Conservation (phyloP, 2,888 invertebrate genomes). For the Synanthedon myopaeformis region DNA sequence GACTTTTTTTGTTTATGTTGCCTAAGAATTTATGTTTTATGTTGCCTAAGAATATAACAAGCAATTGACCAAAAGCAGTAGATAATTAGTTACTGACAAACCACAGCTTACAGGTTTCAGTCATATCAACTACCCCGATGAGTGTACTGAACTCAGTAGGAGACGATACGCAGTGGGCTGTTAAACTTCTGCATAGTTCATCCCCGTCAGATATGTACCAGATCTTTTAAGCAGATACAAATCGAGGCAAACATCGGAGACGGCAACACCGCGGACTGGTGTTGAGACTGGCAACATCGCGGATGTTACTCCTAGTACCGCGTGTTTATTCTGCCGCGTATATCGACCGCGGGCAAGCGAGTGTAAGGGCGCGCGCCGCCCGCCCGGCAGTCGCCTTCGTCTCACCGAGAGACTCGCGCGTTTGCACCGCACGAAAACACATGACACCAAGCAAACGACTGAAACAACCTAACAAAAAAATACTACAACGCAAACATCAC, state of each 20-base stretch:
- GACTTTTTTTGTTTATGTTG: no score
- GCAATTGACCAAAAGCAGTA: no score
- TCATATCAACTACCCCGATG: no score
- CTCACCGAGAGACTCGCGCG: slow-evolving; percentile 32
- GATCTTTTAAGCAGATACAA: slow-evolving; percentile 13
- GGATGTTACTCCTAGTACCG: slow-evolving; percentile 43
- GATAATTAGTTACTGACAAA: no score
- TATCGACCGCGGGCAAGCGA: slow-evolving; percentile 53
- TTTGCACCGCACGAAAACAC: slow-evolving; percentile 23
- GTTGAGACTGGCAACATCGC: slow-evolving; percentile 41
- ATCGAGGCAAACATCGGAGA: slow-evolving; percentile 32
- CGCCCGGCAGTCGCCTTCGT: slow-evolving; percentile 40
- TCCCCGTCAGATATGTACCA: no score
- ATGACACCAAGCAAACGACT: slow-evolving; percentile 44
- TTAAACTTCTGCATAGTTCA: no score
- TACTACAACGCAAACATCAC: slow-evolving; percentile 2
- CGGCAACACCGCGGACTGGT: slow-evolving; percentile 27
- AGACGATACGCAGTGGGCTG: no score
- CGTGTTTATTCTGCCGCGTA: slow-evolving; percentile 66
- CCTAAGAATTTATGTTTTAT: no score
- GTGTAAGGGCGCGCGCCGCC: slow-evolving; percentile 34
- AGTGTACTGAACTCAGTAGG: no score
- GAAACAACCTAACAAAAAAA: slow-evolving; percentile 12
- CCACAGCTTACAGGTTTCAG: no score
- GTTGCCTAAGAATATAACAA: no score